Conservation (phyloP, 2,113 vertebrate species). For the Piaya cayana region DNA sequence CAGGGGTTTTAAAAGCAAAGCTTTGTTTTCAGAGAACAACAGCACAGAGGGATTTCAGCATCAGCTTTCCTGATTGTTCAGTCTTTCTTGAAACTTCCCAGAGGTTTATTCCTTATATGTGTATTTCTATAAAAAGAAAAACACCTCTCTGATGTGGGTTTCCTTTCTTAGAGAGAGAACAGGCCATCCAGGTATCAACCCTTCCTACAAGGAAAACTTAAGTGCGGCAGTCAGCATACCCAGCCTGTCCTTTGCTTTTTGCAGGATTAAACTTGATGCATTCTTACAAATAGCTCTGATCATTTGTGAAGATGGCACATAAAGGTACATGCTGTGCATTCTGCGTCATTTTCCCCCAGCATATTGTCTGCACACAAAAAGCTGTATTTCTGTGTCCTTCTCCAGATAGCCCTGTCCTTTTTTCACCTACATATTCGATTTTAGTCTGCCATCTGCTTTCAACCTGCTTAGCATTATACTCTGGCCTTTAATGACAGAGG, state of each 20-base stretch:
- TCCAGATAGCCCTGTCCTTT: background rate
- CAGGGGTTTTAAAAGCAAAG: background rate
- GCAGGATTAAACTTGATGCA: background rate
- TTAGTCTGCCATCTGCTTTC: conserved; percentile 3
- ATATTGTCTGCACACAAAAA: background rate
- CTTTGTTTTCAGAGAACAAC: background rate
- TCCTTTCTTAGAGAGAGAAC: background rate
- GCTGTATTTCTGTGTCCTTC: background rate
- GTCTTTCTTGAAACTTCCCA: background rate
- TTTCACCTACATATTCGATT: background rate
- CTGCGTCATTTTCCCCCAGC: background rate
- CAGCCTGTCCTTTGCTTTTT: background rate
- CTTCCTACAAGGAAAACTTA: background rate
- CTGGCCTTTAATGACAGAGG: background rate
- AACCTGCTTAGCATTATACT: background rate
- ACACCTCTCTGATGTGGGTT: background rate
- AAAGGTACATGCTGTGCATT: background rate
- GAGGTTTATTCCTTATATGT: background rate
- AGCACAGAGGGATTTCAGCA: background rate
- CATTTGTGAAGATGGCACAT: background rate
- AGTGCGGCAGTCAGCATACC: background rate
- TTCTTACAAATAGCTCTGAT: background rate
- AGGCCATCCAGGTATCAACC: background rate
- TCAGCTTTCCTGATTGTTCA: background rate
- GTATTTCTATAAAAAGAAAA: background rate